These are phyloP conservation scores for Drosophila macrospina DNA, from an alignment of 2,888 invertebrate genomes.

Conservation along the genomic window DNA sequence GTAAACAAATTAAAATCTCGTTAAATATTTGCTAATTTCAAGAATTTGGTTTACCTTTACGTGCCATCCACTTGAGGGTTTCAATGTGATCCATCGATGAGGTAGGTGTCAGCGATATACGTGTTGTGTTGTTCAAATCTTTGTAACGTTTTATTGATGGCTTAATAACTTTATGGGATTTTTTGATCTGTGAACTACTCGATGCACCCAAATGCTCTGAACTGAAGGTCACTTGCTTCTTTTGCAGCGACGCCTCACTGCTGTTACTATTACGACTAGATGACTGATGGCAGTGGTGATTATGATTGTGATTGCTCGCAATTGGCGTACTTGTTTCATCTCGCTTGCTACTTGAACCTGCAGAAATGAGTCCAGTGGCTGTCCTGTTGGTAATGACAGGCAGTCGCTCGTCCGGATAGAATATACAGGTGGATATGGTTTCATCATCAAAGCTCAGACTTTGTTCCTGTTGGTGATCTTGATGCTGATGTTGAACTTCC, in stretches of 20 bases:
- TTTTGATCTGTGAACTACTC: conserved; percentile 9
- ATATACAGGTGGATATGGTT: conserved; percentile 34
- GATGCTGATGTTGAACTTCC: conserved; percentile 15
- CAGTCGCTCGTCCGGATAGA: conserved; percentile 19
- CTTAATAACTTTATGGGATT: conserved; percentile 35
- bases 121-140: conserved; percentile 13
- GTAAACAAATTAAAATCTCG: background rate
- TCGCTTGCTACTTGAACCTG: background rate
- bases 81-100: conserved; percentile 54
- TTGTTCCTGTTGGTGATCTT: background rate
- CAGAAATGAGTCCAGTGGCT: conserved; percentile 21
- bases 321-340: background rate
- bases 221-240: conserved; percentile 70
- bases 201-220: conserved; percentile 51
- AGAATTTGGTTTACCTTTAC: conserved; percentile 39
- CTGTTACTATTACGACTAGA: conserved; percentile 69
- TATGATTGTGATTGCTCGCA: conserved; percentile 26
- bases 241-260: conserved; percentile 57
- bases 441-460: conserved; percentile 18
- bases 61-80: conserved; percentile 51
- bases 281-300: conserved; percentile 60
- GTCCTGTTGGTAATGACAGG: conserved; percentile 26
- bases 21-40: background rate
- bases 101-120: conserved; percentile 20
- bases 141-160: conserved; percentile 58